phyloP scores from a whole-genome alignment of 2,888 invertebrate genomes.

The Phyto melanocephala region DNA sequence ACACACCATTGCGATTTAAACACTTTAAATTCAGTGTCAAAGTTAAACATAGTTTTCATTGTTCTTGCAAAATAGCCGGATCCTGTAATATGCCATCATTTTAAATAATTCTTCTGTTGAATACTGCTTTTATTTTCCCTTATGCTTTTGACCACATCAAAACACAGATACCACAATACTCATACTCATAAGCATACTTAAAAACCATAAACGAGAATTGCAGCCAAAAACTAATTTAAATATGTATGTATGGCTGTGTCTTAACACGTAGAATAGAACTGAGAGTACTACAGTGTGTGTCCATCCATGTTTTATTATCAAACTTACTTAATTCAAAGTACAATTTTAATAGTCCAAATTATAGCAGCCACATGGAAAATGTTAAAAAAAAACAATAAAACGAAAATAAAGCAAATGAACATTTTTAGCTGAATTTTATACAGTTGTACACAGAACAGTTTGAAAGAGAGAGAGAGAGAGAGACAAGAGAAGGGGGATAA shows the following conservation, averaged over 20 bases:
- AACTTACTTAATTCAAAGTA: constrained; percentile 41
- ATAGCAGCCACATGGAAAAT: constrained; percentile 20
- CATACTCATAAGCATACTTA: too few species aligned
- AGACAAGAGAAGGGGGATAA: not conserved
- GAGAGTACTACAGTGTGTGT: not conserved
- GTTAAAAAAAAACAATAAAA: not conserved
- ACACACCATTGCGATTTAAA: not conserved
- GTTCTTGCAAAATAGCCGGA: constrained; percentile 15
- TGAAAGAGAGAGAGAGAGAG: not conserved
- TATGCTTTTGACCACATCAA: not conserved
- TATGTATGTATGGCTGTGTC: too few species aligned
- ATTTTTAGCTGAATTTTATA: constrained; percentile 15
- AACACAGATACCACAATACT: not conserved
- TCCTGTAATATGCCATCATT: constrained; percentile 6
- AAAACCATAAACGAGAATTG: constrained; percentile 4
- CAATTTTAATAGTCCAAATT: constrained; percentile 51
- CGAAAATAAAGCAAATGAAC: constrained; percentile 18
- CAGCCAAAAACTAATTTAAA: constrained; percentile 55
- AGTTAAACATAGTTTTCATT: constrained; percentile 30
- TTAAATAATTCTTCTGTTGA: not conserved
- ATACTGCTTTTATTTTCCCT: not conserved
- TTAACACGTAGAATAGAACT: constrained; percentile 6
- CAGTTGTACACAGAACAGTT: too few species aligned
- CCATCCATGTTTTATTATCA: constrained; percentile 30
- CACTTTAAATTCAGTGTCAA: constrained; percentile 44